phyloP scores from a whole-genome alignment of 1,140 invertebrate genomes.

The Lordiphosa clarofinis region DNA sequence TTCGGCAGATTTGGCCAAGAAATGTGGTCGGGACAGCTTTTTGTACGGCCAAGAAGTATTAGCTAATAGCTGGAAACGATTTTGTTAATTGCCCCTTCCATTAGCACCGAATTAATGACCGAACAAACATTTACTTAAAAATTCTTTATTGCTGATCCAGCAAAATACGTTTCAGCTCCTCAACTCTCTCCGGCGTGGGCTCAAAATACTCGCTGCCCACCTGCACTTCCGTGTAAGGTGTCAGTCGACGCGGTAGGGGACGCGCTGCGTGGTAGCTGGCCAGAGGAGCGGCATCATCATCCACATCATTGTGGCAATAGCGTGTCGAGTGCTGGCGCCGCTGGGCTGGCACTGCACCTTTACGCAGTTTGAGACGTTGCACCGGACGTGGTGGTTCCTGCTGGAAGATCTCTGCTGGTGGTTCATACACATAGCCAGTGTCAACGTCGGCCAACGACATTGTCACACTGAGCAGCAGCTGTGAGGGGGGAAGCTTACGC shows the following conservation, averaged over 20 bases:
- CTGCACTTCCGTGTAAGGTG: slow-evolving; percentile 21
- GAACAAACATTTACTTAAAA: slow-evolving; percentile 2
- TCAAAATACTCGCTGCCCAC: slow-evolving; percentile 38
- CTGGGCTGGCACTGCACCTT: background rate
- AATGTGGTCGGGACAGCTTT: slow-evolving; percentile 45
- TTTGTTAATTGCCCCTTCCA: slow-evolving; percentile 52
- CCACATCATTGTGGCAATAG: background rate
- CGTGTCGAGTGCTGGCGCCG: slow-evolving; percentile 1
- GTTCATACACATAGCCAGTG: slow-evolving; percentile 22
- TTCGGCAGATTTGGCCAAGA: slow-evolving; percentile 9
- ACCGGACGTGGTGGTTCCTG: slow-evolving; percentile 6
- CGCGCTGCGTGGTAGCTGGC: slow-evolving; percentile 22
- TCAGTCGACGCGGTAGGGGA: slow-evolving; percentile 29
- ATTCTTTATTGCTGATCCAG: slow-evolving; percentile 28
- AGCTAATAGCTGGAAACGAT: slow-evolving; percentile 29
- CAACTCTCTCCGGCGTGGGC: slow-evolving; percentile 17
- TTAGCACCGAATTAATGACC: slow-evolving; percentile 53
- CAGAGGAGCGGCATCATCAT: background rate
- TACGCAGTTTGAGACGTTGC: too few species aligned
- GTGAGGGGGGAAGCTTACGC: slow-evolving; percentile 9
- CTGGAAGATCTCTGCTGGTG: slow-evolving; percentile 8
- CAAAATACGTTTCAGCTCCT: slow-evolving; percentile 28
- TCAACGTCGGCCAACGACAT: slow-evolving; percentile 7
- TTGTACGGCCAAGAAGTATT: slow-evolving; percentile 13
- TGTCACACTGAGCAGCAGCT: slow-evolving; percentile 15